A percentile compares a stretch with the other conserved stretches of the same genome.
These are phyloP conservation scores for Metridium senile DNA, from an alignment of 92 coral and sea anemone species.

Conservation along the genomic window DNA sequence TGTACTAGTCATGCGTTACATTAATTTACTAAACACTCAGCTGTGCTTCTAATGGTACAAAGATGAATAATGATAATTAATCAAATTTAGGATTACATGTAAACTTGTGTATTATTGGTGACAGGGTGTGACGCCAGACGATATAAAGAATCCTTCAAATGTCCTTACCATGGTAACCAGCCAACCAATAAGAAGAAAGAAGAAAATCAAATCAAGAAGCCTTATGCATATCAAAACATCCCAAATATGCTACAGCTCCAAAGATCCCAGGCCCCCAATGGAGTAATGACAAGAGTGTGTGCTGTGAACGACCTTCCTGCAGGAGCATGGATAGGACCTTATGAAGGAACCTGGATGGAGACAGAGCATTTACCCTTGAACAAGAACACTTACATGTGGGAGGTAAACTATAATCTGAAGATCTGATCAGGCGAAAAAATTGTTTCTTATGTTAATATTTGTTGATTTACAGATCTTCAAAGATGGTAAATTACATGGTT, in stretches of 20 bases:
- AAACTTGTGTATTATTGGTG: neutral
- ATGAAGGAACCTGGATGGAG: constrained; percentile 50
- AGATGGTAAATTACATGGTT: constrained; percentile 74
- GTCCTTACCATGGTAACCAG: constrained; percentile 34
- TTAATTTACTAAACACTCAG: too few relatives aligned
- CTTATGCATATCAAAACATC: constrained; percentile 52
- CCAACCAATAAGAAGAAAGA: neutral
- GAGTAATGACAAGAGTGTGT: constrained; percentile 35
- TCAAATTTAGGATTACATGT: too few relatives aligned
- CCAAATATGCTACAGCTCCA: constrained; percentile 44
- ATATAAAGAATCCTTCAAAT: constrained; percentile 26
- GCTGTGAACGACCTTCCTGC: constrained; percentile 43
- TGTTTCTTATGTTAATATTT: neutral
- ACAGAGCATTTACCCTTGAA: constrained; percentile 32
- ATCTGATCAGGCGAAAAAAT: neutral
- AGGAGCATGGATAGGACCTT: constrained; percentile 71
- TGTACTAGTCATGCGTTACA: neutral
- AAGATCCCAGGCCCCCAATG: constrained; percentile 23
- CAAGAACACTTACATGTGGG: constrained; percentile 61
- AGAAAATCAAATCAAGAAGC: neutral
- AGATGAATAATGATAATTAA: too few relatives aligned
- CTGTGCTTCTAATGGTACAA: too few relatives aligned
- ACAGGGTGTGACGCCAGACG: constrained; percentile 45
- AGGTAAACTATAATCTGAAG: constrained; percentile 25
- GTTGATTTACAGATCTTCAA: constrained; percentile 65